phyloP scores from a whole-genome alignment of 2,888 invertebrate genomes.

The Agrotis puta region DNA sequence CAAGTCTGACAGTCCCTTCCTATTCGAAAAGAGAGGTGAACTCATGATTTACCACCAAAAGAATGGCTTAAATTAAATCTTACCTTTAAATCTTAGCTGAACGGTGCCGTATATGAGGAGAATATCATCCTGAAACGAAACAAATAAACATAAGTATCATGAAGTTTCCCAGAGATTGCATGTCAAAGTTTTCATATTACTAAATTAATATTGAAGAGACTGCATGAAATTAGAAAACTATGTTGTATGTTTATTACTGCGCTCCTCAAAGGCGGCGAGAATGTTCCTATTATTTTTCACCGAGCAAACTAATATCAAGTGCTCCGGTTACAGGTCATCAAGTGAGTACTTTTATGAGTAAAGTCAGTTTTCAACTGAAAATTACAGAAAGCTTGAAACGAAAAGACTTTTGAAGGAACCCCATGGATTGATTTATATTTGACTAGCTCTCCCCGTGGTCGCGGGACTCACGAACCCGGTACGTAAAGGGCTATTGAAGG shows the following conservation, averaged over 20 bases:
- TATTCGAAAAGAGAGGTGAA: too few relatives aligned
- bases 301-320: conserved; percentile 30
- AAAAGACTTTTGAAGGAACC: too few relatives aligned
- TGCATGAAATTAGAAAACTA: conserved; percentile 52
- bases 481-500: too few relatives aligned
- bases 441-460: too few relatives aligned
- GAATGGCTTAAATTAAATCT: conserved; percentile 52
- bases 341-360: not conserved
- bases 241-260: conserved; percentile 43
- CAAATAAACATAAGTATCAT: conserved; percentile 51
- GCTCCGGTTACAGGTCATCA: conserved; percentile 28
- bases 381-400: too few relatives aligned
- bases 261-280: conserved; percentile 38
- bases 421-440: too few relatives aligned
- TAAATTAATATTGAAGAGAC: conserved; percentile 47
- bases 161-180: conserved; percentile 10
- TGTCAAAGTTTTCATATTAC: conserved; percentile 28
- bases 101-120: conserved; percentile 88
- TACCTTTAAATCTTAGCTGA: conserved; percentile 87
- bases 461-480: too few relatives aligned
- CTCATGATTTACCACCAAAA: too few relatives aligned
- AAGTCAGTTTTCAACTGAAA: not conserved
- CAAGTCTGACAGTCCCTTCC: too few relatives aligned
- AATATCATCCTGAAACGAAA: conserved; percentile 89
- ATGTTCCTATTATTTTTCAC: conserved; percentile 43